These are phyloP conservation scores for Percopsis omiscomaycus DNA, from an alignment of 2,797 vertebrate species.

Conservation along the genomic window DNA sequence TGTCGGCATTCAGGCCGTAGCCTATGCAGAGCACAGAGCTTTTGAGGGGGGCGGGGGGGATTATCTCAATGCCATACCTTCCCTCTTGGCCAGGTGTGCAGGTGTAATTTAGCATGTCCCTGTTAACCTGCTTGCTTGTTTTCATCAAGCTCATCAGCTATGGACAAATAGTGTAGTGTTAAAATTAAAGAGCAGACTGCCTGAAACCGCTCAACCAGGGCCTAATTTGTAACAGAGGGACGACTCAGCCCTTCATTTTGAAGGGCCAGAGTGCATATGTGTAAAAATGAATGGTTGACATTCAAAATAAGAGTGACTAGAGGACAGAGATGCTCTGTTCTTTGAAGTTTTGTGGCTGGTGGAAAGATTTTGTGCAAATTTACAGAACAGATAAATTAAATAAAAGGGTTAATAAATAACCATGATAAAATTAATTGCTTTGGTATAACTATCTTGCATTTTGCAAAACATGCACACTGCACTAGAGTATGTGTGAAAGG, in stretches of 20 bases:
- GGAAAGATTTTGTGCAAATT: neutral
- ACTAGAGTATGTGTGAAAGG: too few relatives aligned
- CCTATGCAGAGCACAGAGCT: neutral
- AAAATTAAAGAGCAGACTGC: conserved; percentile 58
- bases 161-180: conserved; percentile 45
- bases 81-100: conserved; percentile 63
- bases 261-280: conserved; percentile 20
- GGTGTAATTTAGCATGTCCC: conserved; percentile 65
- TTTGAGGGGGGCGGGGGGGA: conserved; percentile 10
- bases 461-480: neutral
- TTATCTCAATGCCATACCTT: conserved; percentile 64
- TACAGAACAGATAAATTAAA: neutral
- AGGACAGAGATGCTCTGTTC: neutral
- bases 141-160: conserved; percentile 63
- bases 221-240: conserved; percentile 45
- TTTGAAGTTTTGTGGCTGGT: neutral
- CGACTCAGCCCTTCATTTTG: conserved; percentile 19
- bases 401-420: conserved; percentile 2
- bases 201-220: conserved; percentile 41
- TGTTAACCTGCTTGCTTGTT: conserved; percentile 68
- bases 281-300: conserved; percentile 36
- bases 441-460: conserved; percentile 5
- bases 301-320: conserved; percentile 31
- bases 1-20: conserved; percentile 1
- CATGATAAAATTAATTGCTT: neutral